Evolutionary conservation across 2,888 invertebrate species (phyloP), one percentile per base, ranked within the genome.

Genomic region (Augochlorella aurata): DNA sequence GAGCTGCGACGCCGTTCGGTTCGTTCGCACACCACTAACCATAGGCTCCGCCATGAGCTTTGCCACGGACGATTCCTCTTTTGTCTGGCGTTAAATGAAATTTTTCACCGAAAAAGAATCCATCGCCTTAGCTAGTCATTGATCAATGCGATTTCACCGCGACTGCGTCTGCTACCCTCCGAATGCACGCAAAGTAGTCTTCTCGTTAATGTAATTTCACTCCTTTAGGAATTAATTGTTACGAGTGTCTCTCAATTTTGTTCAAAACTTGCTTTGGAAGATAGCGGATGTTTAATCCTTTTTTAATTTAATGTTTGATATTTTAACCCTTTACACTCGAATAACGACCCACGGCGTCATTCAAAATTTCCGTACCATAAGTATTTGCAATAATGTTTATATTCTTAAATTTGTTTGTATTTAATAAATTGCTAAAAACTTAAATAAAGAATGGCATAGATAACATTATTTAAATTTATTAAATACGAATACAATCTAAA

Each of bases 21-120:
- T 47, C 67, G n/a, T 2, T 38, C 66, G 21, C 24, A n/a, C 58
- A 1, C 21, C 16, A 18, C 14, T 3, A 29, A 52, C 50, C 12
- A 44, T 63, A 63, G 63, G 44, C 63, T 63, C 63, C 18, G 58
- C 18, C 38, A 44, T 61, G 38, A 44, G 38, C 63, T 38, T 63
- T 29, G 18, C 18, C 10, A 18, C 14, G 58, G n/a, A 70, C 66
- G 54, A 78, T 65, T 73, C 29, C 29, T 12, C 50, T 67, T 78
- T 78, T 67, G 45, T 78, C 58, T 24, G 66, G 29, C 45, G 50
- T 61, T 70, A 58, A 77, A 29, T 52, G 44, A 21, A n/a, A 45
- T 45, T 79, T 67, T 71, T 79, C 65, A 71, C 44, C 79, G 24
- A 75, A 67, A 67, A 71, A 47, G 14, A 1, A 14, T 18, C 14